These are phyloP conservation scores for Glossophaga mutica DNA, from an alignment of 2,797 vertebrate species.

Conservation along the genomic window DNA sequence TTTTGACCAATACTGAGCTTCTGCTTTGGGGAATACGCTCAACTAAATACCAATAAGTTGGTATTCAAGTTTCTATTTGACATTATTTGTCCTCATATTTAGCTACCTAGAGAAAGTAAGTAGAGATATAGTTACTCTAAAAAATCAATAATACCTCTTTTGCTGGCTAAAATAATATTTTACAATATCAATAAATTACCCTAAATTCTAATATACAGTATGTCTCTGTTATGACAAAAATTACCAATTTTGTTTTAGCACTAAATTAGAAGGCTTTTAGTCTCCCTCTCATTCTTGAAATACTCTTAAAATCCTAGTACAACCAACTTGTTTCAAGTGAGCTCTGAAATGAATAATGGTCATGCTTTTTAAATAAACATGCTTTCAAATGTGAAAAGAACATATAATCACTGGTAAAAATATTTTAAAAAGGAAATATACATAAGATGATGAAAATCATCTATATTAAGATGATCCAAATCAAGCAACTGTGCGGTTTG, in stretches of 20 bases:
- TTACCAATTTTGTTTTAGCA: background rate
- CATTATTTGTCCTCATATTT: background rate
- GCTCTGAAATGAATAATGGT: background rate
- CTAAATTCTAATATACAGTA: background rate
- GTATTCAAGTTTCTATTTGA: background rate
- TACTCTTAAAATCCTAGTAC: background rate
- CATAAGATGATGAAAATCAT: background rate
- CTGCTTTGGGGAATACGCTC: background rate
- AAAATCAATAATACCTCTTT: background rate
- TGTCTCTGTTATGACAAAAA: background rate
- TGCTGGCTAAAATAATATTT: background rate
- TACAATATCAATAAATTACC: background rate
- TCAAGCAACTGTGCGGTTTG: background rate
- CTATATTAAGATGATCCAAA: background rate
- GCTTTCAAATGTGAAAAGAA: background rate
- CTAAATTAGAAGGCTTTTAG: background rate
- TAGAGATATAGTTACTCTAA: background rate
- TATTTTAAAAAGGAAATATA: background rate
- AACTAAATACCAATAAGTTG: background rate
- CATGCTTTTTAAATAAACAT: background rate
- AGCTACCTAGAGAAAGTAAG: background rate
- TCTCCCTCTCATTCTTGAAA: background rate
- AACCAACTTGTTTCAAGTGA: background rate
- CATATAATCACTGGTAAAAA: background rate
- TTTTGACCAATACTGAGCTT: background rate